Conservation (phyloP, 2,797 vertebrate genomes). For the Adrianichthys oophorus region DNA sequence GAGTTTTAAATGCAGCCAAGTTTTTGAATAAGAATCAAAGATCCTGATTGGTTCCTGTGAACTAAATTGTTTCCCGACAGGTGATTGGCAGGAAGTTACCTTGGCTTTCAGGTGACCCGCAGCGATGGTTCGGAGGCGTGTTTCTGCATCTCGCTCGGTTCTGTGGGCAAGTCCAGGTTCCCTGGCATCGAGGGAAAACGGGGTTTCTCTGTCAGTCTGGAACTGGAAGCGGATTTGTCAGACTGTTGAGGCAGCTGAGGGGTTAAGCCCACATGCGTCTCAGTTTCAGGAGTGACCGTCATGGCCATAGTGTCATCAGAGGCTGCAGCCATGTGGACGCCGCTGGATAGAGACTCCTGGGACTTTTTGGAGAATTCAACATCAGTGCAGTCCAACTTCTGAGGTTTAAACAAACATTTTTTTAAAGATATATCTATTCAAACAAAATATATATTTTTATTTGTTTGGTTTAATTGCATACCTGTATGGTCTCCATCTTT, state of each 20-base stretch:
- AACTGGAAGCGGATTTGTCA: slow-evolving; percentile 53
- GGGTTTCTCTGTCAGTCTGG: slow-evolving; percentile 59
- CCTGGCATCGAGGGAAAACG: slow-evolving; percentile 87
- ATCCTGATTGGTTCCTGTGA: background rate
- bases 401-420: background rate
- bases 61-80: background rate
- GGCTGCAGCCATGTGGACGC: slow-evolving; percentile 62
- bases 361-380: slow-evolving; percentile 64
- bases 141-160: slow-evolving; percentile 82
- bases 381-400: slow-evolving; percentile 35
- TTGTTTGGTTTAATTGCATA: slow-evolving; percentile 17
- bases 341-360: slow-evolving; percentile 76
- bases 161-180: slow-evolving; percentile 77
- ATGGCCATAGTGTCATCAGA: slow-evolving; percentile 64
- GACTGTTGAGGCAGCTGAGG: slow-evolving; percentile 25
- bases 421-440: no score
- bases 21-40: no score
- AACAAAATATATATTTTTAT: background rate
- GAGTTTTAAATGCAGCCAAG: no score
- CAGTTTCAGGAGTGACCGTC: slow-evolving; percentile 63
- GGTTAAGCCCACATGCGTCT: slow-evolving; percentile 38
- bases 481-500: slow-evolving; percentile 69
- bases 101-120: slow-evolving; percentile 45
- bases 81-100: slow-evolving; percentile 1
- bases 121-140: slow-evolving; percentile 87